Evolutionary conservation across 2,113 vertebrate genomes (phyloP).

Genomic region (Phocoena phocoena): DNA sequence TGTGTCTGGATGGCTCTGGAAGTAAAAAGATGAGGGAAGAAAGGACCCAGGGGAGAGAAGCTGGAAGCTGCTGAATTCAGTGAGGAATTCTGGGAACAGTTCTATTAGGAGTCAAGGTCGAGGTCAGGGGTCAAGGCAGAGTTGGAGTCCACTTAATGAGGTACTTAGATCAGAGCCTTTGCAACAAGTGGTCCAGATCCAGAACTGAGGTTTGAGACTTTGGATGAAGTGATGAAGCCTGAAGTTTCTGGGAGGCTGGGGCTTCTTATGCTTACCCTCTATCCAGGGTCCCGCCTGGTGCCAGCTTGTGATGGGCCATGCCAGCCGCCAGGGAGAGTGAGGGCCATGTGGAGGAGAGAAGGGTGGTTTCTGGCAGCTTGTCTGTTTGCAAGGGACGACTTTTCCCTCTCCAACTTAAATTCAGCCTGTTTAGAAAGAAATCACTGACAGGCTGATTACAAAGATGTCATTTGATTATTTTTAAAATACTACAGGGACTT

Average conservation of each 20-base stretch:
- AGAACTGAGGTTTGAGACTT: not conserved
- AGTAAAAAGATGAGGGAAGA: not conserved
- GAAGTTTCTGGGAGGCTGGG: not conserved
- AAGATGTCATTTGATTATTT: conserved; percentile 18
- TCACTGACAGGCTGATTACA: not conserved
- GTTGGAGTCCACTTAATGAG: not conserved
- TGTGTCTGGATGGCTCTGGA: not conserved
- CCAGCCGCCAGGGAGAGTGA: too few species aligned
- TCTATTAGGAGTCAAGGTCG: not conserved
- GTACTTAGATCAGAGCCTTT: not conserved
- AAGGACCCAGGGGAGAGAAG: not conserved
- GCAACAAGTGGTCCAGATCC: not conserved
- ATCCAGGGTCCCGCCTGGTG: not conserved
- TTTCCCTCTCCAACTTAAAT: not conserved
- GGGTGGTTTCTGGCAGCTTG: fast-evolving
- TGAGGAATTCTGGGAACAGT: not conserved
- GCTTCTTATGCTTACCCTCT: not conserved
- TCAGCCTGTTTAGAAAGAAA: not conserved
- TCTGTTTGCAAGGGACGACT: not conserved
- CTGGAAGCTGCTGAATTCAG: not conserved
- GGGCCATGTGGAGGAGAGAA: not conserved
- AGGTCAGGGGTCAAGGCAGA: not conserved
- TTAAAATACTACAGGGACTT: not conserved
- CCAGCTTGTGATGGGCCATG: not conserved
- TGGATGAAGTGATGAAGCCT: not conserved